Conservation (phyloP, 2,888 invertebrate species). For the Diachrysia chrysitis region DNA sequence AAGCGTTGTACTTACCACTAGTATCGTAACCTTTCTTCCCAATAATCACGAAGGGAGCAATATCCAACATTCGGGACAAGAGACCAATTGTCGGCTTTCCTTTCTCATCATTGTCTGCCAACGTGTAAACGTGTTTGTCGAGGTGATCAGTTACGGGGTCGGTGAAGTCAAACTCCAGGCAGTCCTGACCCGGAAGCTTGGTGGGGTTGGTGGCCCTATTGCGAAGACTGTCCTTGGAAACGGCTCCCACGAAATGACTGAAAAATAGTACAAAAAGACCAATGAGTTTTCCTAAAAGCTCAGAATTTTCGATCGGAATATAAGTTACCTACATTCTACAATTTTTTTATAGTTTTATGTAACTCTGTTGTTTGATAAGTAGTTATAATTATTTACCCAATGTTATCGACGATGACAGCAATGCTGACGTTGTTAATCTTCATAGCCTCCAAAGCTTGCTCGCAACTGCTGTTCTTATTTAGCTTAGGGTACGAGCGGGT, state of each 20-base stretch:
- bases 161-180: constrained; percentile 87
- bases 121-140: constrained; percentile 91
- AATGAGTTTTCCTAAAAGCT: background rate
- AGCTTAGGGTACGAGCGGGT: constrained; percentile 68
- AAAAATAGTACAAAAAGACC: constrained; percentile 12
- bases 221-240: constrained; percentile 85
- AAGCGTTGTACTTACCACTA: constrained; percentile 12
- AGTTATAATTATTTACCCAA: constrained; percentile 66
- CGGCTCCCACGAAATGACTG: constrained; percentile 60
- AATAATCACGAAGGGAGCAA: constrained; percentile 92
- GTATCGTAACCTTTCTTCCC: constrained; percentile 49
- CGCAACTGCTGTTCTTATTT: constrained; percentile 88
- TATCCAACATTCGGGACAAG: constrained; percentile 93
- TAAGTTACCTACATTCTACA: too few relatives aligned
- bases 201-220: constrained; percentile 72
- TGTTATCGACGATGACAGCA: constrained; percentile 69
- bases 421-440: constrained; percentile 47
- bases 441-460: constrained; percentile 91
- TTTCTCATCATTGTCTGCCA: constrained; percentile 68
- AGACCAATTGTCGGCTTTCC: constrained; percentile 90
- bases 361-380: too few relatives aligned
- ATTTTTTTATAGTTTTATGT: too few relatives aligned
- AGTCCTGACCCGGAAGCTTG: constrained; percentile 56
- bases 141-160: constrained; percentile 82
- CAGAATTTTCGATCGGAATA: too few relatives aligned